These are phyloP conservation scores for Dryobates pubescens DNA, from an alignment of 2,797 vertebrate species.

Conservation along the genomic window DNA sequence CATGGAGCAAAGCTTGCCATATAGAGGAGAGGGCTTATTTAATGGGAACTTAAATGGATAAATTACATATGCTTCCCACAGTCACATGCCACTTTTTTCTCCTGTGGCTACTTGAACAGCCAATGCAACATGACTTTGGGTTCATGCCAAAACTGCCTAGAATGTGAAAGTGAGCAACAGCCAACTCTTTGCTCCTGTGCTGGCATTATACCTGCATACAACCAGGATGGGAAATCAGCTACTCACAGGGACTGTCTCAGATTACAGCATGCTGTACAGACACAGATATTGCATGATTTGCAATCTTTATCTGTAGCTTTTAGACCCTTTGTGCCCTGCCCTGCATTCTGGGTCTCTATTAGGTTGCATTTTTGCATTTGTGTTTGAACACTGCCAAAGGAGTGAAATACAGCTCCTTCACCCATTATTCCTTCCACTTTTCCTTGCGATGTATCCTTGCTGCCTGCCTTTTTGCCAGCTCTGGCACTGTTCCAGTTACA, in stretches of 20 bases:
- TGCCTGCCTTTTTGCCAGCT: not conserved
- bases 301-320: not conserved
- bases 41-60: not conserved
- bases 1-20: not conserved
- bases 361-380: not conserved
- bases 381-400: not conserved
- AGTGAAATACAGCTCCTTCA: not conserved
- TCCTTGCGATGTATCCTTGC: not conserved
- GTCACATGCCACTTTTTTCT: not conserved
- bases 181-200: not conserved
- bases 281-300: not conserved
- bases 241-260: not conserved
- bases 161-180: not conserved
- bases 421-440: not conserved
- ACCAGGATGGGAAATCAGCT: not conserved
- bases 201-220: not conserved
- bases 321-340: rapidly evolving
- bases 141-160: not conserved
- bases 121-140: not conserved
- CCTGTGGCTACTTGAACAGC: not conserved
- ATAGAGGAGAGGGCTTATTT: not conserved
- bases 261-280: not conserved
- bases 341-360: not conserved
- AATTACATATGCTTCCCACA: not conserved
- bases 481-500: not conserved